phyloP scores from a whole-genome alignment of 1,140 invertebrate species.

The Trichomalopsis sarcophagae region DNA sequence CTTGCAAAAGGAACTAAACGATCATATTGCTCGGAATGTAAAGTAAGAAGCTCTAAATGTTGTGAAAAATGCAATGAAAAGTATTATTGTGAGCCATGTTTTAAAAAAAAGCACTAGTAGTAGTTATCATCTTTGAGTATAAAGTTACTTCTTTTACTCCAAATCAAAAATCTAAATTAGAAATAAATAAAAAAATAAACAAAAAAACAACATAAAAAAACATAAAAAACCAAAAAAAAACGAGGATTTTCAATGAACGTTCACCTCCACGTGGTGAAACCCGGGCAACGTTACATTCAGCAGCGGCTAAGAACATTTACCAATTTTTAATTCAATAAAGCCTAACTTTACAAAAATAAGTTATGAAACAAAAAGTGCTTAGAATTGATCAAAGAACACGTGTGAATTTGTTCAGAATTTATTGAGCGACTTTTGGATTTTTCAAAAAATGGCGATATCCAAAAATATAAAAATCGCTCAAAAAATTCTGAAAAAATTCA shows the following conservation, averaged over 20 bases:
- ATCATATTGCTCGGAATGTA: conserved; percentile 21
- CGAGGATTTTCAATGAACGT: background rate
- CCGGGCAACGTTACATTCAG: too few relatives aligned
- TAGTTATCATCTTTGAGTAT: too few relatives aligned
- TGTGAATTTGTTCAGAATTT: background rate
- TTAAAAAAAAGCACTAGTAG: background rate
- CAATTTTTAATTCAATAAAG: background rate
- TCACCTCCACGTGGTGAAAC: too few relatives aligned
- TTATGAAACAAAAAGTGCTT: conserved; percentile 14
- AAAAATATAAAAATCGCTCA: background rate
- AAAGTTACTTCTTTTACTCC: too few relatives aligned
- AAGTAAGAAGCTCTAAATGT: conserved; percentile 22
- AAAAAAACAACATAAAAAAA: too few relatives aligned
- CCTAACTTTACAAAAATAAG: conserved; percentile 10
- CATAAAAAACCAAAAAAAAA: background rate
- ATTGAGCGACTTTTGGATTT: background rate
- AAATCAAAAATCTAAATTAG: too few relatives aligned
- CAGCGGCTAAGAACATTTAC: too few relatives aligned
- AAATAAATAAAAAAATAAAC: too few relatives aligned
- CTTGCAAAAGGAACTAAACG: conserved; percentile 11
- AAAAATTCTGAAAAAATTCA: background rate
- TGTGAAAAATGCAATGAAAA: conserved; percentile 21
- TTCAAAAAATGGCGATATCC: background rate
- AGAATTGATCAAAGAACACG: background rate
- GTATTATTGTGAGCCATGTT: conserved; percentile 8